Percentiles rank a stretch among this genome's conserved stretches.
Evolutionary conservation across 2,113 vertebrate species (phyloP).

Genomic region (Notarius quadriscutis): DNA sequence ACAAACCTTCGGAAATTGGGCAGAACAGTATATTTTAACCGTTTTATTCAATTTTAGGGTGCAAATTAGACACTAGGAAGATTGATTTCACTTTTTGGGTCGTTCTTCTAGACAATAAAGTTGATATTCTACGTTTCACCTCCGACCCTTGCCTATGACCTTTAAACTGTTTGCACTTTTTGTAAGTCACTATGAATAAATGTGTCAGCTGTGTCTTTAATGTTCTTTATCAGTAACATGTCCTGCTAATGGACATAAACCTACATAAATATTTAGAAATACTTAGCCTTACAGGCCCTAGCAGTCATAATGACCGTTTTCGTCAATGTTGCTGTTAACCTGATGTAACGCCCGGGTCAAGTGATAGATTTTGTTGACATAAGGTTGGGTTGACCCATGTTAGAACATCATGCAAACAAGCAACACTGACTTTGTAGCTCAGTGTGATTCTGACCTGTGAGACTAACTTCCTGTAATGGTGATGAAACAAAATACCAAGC

Average conservation of each 20-base stretch:
- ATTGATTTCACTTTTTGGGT: too few relatives aligned
- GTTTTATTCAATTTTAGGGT: too few relatives aligned
- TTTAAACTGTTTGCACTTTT: neutral
- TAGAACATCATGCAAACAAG: neutral
- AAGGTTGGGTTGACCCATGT: neutral
- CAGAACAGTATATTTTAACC: too few relatives aligned
- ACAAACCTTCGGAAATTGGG: too few relatives aligned
- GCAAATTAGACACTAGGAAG: too few relatives aligned
- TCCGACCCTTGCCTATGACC: too few relatives aligned
- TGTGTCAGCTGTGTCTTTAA: neutral
- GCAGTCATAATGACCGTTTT: neutral
- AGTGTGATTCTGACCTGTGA: neutral
- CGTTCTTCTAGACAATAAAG: too few relatives aligned
- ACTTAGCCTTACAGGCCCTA: neutral
- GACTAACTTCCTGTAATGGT: neutral
- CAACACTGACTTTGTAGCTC: neutral
- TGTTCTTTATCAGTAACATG: neutral
- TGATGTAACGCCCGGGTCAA: neutral
- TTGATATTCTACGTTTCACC: too few relatives aligned
- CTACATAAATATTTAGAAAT: neutral
- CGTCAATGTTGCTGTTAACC: neutral
- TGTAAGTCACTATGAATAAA: neutral
- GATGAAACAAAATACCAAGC: neutral
- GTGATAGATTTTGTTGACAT: neutral
- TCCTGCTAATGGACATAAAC: neutral